Base-by-base conservation (phyloP, 2,888 invertebrate genomes). In the Nemotelus nigrinus region DNA sequence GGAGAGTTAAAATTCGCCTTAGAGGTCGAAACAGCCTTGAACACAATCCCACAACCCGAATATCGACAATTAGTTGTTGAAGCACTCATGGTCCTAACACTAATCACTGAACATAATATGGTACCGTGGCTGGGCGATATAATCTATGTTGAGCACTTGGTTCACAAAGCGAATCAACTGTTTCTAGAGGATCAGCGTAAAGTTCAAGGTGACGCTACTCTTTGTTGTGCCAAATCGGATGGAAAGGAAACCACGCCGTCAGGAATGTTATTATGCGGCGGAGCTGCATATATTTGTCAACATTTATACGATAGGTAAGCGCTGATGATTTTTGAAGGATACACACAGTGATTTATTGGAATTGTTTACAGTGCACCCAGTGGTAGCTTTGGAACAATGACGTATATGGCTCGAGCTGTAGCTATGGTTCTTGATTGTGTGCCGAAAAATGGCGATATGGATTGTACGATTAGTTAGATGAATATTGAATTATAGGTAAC, bases 1-100 rank as follows among this genome's bases (percentile, higher is more conserved):
- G 98, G 98, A 60, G 99, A 99, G 88, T 88, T 99, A 82, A 99
- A 99, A 88, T 99, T 99, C 88, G 99, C 99, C 0, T 89, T 99
- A 25, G 96, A 97, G 77, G 98, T 99, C 0, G 99, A 99, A 88
- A 95, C 97, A 2, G 98, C 98, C 2, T 89, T 99, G 72, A 99
- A 99, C 86, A 93, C 95, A 72, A 98, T 99, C 83, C 97, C 98
- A 0, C 98, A 99, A 86, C 99, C 99, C 0, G 99, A 99, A 86
- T 99, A 99, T 88, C 90, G 99, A 43, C 98, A 99, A 86, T 88
- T 99, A 80, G 94, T 99, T 76, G 98, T 99, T 0, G 99, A 99
- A 88, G 98, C 97, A 0, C 88, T 99, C 71, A 98, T 98, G 96
- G 97, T 99, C 25, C 89, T 99, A 55, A 97, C 97, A 0, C 87